Percentiles rank a stretch among this genome's conserved stretches.
Conservation (phyloP, 2,888 invertebrate species). For the Acrobasis suavella region DNA sequence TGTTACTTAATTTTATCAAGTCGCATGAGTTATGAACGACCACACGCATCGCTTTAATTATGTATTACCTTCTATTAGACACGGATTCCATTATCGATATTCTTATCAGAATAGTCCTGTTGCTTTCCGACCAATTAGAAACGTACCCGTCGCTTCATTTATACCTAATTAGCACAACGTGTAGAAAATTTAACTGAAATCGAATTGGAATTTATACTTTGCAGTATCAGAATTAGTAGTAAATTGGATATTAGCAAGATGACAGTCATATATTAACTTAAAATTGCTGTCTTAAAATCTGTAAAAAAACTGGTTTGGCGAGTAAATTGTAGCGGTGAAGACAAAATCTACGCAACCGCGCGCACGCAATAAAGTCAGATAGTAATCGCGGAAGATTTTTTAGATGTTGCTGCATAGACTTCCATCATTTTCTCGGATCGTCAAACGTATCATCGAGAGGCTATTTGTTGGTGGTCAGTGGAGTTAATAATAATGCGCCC, state of each 20-base stretch:
- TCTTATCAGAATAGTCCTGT: constrained; percentile 25
- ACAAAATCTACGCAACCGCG: constrained; percentile 3
- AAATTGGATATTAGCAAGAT: constrained; percentile 2
- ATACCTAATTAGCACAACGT: constrained; percentile 8
- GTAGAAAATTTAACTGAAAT: not conserved
- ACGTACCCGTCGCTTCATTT: constrained; percentile 3
- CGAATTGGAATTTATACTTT: constrained; percentile 9
- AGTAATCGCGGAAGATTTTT: constrained; percentile 4
- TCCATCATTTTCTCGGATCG: constrained; percentile 29
- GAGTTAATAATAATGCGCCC: constrained; percentile 80
- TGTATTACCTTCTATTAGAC: constrained; percentile 51
- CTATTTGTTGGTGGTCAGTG: constrained; percentile 60
- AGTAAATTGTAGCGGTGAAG: not conserved
- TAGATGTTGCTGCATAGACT: not conserved
- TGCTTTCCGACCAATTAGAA: constrained; percentile 16
- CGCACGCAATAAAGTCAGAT: not conserved
- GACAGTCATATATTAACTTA: not conserved
- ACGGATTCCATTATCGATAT: constrained; percentile 20
- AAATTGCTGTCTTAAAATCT: not conserved
- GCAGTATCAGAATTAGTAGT: not conserved
- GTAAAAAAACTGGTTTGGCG: constrained; percentile 4
- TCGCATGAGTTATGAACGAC: constrained; percentile 80
- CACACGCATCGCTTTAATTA: constrained; percentile 79
- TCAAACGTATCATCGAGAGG: constrained; percentile 44
- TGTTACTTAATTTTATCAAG: constrained; percentile 82